These are phyloP conservation scores for Temnothorax longispinosus DNA, from an alignment of 1,140 invertebrate genomes.

Conservation along the genomic window DNA sequence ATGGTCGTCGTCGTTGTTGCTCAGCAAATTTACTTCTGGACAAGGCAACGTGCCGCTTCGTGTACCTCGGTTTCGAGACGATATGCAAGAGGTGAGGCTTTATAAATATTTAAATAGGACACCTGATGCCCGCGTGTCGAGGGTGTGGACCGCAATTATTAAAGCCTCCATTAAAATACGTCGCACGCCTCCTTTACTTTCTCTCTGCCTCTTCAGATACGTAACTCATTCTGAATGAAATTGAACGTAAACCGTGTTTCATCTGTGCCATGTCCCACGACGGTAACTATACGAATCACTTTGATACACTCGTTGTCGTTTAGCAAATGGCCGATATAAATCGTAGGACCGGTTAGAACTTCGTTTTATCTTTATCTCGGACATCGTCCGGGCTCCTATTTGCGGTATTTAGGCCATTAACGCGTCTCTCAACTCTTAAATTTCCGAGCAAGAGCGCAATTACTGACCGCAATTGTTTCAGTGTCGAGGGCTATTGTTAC, in stretches of 20 bases:
- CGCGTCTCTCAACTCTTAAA: slow-evolving; percentile 26
- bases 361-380: slow-evolving; percentile 7
- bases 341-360: background rate
- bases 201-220: background rate
- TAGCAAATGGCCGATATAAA: slow-evolving; percentile 35
- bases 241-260: background rate
- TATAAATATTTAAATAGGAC: slow-evolving; percentile 63
- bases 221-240: background rate
- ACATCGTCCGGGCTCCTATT: background rate
- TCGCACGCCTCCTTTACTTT: background rate
- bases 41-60: slow-evolving; percentile 25
- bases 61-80: slow-evolving; percentile 37
- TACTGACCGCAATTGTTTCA: slow-evolving; percentile 53
- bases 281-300: background rate
- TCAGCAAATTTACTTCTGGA: slow-evolving; percentile 47
- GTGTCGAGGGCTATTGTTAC: slow-evolving; percentile 32
- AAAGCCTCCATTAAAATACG: slow-evolving; percentile 54
- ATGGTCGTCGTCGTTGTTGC: slow-evolving; percentile 39
- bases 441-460: slow-evolving; percentile 35
- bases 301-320: slow-evolving; percentile 2
- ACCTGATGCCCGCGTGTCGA: slow-evolving; percentile 53
- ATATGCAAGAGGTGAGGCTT: slow-evolving; percentile 51
- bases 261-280: background rate
- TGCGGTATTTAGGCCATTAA: slow-evolving; percentile 19
- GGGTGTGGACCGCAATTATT: slow-evolving; percentile 51